Percentiles rank a stretch among this genome's conserved stretches.
These are phyloP conservation scores for Ptilorrhoa leucosticta DNA, from an alignment of 2,113 vertebrate genomes.

Conservation along the genomic window DNA sequence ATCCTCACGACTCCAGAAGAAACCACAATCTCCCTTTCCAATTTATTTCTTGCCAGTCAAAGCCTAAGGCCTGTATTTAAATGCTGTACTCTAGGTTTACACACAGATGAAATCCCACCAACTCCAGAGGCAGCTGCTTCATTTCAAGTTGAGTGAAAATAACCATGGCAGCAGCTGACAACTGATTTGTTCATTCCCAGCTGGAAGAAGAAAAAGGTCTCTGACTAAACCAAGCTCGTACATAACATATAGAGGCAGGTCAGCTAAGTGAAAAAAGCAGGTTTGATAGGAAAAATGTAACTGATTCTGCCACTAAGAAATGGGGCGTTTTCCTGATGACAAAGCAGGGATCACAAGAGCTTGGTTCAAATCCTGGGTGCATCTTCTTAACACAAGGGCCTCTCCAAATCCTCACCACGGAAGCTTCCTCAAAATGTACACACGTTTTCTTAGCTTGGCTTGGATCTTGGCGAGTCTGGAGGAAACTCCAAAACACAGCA, in stretches of 20 bases:
- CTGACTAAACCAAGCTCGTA: background rate
- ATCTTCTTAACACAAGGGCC: background rate
- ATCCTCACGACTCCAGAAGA: background rate
- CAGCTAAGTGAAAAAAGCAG: background rate
- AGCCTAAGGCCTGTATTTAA: background rate
- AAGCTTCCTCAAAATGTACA: background rate
- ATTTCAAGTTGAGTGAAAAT: background rate
- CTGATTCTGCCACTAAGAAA: background rate
- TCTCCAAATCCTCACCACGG: background rate
- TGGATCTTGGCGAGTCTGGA: background rate
- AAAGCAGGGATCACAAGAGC: background rate
- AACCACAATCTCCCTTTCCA: background rate
- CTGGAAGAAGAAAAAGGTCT: background rate
- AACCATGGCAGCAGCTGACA: background rate
- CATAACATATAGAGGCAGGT: background rate
- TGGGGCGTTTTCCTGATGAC: fast-evolving
- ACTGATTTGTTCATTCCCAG: background rate
- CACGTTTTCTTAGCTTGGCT: background rate
- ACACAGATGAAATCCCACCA: background rate
- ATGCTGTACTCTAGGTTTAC: background rate
- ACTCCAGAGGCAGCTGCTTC: background rate
- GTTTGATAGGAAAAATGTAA: background rate
- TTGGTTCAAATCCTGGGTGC: background rate
- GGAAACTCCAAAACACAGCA: background rate
- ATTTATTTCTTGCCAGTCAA: background rate